Percentiles rank a stretch among this genome's conserved stretches.
Evolutionary conservation across 2,797 vertebrate species (phyloP).

Genomic region (Antrozous pallidus): DNA sequence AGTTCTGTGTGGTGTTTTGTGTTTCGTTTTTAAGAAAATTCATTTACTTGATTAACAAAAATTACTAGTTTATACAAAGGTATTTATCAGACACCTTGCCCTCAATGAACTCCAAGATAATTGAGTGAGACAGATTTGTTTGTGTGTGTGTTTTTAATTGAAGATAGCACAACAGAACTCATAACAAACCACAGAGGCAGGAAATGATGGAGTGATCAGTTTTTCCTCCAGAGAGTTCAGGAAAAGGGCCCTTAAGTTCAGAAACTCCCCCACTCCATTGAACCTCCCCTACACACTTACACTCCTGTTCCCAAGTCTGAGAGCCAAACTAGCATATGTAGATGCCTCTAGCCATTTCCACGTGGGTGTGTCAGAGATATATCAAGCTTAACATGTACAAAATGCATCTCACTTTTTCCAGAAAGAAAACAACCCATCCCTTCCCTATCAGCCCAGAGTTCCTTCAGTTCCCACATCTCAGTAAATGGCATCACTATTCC

Average conservation of each 20-base stretch:
- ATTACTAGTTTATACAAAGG: conserved; percentile 26
- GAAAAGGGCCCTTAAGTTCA: not conserved
- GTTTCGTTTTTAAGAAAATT: conserved; percentile 35
- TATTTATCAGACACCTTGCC: not conserved
- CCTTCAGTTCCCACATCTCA: not conserved
- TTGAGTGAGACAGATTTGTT: conserved; percentile 4
- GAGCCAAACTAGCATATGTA: not conserved
- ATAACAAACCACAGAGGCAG: not conserved
- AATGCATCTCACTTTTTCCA: not conserved
- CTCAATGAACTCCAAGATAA: conserved; percentile 12
- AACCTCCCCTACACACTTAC: not conserved
- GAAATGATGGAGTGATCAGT: not conserved
- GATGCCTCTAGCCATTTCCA: not conserved
- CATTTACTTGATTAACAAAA: conserved; percentile 53
- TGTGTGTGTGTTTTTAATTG: not conserved
- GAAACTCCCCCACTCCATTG: not conserved
- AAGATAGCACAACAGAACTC: not conserved
- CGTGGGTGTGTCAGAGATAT: not conserved
- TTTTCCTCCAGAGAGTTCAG: not conserved
- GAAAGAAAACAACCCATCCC: not conserved
- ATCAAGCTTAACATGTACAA: not conserved
- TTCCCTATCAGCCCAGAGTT: not conserved
- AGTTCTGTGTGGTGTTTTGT: not conserved
- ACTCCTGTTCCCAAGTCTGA: not conserved
- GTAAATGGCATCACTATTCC: not conserved